Base-by-base conservation (phyloP, 2,888 invertebrate genomes). In the Mayetiola destructor region DNA sequence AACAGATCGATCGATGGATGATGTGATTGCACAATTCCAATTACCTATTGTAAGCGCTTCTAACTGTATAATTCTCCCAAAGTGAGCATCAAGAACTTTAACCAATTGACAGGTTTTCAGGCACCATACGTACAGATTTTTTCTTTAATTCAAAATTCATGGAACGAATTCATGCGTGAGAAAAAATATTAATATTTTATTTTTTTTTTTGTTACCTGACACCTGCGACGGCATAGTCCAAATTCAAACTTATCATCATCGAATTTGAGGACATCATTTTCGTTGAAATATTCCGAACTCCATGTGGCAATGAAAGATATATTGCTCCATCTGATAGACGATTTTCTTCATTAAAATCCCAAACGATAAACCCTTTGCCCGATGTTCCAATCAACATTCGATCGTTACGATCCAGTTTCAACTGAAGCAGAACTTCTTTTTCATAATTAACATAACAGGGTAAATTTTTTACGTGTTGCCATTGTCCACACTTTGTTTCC, bases 1-100 rank as follows among this genome's bases (percentile, higher is more conserved):
- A 8, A 97, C 95, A 0, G 94, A 93, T 59, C 96, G 80, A 71
- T 99, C 97, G 55, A 97, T 94, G 0, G 96, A 96, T 0, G 96
- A 94, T 0, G 97, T 96, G 54, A 97, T 91, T 5, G 95, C 84
- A 69, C 88, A 89, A 69, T 92, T 92, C 92, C 92, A 92, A 61
- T 85, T 82, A 0, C 88, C 89, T 16, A 90, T 81, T 0, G 88
- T 89, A 37, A 96, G 74, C 0, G 93, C 84, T 63, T 88, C 88
- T 59, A 97, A 73, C 64, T 93, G 90, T 58, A 97, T 91, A 12
- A 97, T 96, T 59, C 97, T 77, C 0, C 94, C 96, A 64, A 96
- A 97, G 71, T 97, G 97, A 0, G 96, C 97, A 67, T 97, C 96
- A 20, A 97, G 73, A 2, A 92, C 81, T 73, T 96, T 96, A 29